Conservation (phyloP, 2,113 vertebrate species). For the human region GRCh38 chr1:29903001-29903500, state of each 20-base stretch:
- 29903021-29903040: not conserved
- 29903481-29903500: not conserved
- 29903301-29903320: not conserved
- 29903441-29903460: not conserved
- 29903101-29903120: not conserved
- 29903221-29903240: not conserved
- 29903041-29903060: not conserved
- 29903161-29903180: accelerated
- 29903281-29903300: not conserved
- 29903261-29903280: not conserved
- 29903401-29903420: not conserved
- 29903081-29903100: not conserved
- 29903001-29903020: not conserved
- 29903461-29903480: not conserved
- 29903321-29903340: not conserved
- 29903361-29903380: not conserved
- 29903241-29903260: accelerated
- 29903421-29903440: not conserved
- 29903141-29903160: not conserved
- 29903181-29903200: not conserved
- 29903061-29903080: too few relatives aligned
- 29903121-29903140: not conserved
- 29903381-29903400: not conserved
- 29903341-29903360: not conserved
- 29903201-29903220: not conserved